Evolutionary conservation across 2,113 vertebrate genomes (phyloP), one percentile per base, ranked within the genome.

Genomic region (Turdus rufiventris): DNA sequence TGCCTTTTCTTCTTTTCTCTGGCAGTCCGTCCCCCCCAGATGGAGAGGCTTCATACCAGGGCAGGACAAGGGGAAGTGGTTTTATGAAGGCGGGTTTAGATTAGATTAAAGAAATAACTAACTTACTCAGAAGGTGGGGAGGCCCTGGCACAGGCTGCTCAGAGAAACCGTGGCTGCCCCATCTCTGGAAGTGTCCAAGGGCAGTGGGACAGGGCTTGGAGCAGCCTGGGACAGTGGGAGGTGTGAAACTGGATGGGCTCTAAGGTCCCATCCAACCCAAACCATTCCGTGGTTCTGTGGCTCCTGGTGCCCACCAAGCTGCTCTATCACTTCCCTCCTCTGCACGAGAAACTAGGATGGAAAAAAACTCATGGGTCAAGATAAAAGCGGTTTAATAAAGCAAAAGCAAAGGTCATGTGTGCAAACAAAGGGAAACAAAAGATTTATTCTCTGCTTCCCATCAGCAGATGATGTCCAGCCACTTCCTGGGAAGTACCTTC

Each of bases 391-490:
- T 61, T 80, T 10, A 61, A 36, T 73, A 67, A 80, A 60, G 74
- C 15, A 61, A 12, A 73, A 54, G 18, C 74, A 73, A 67, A 80
- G 61, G 67, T 67, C 75, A 15, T 20, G 5, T 48, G 48, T 1
- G 0, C 34, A 80, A 91, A 53, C 89, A 91, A 85, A 73, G 74
- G 60, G 60, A 66, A 67, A 48, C 82, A 67, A 79, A 79, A 74
- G 67, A 91, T 91, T 74, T 73, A 80, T 85, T 80, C 54, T 85
- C 21, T 36, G 13, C 74, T 85, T 91, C 74, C 89, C 74, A 85
- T 85, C 81, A 91, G 74, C 74, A 73, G 68, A 72, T 65, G 34
- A 91, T 74, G 75, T 67, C 40, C 75, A 48, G 75, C 34, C 47
- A 36, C 54, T 85, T 91, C 82, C 82, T 78, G 68, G 89, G 67